A percentile compares a stretch with the other conserved stretches of the same genome.
Evolutionary conservation across 1,140 invertebrate species (phyloP).

Genomic region (Sitodiplosis mosellana): DNA sequence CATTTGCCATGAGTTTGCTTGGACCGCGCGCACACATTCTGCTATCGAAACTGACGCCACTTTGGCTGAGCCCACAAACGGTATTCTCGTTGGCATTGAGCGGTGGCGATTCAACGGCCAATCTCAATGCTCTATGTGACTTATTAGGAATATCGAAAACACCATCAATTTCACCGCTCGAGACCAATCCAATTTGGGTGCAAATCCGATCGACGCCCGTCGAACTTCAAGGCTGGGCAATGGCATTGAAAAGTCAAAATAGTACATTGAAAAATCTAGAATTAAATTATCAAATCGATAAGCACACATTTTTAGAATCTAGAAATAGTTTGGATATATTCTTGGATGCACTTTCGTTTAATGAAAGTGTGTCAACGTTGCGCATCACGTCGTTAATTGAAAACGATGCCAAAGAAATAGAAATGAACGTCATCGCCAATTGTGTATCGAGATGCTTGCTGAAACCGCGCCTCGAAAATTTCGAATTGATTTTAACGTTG

Average conservation of each 20-base stretch:
- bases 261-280: constrained; percentile 29
- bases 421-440: constrained; percentile 25
- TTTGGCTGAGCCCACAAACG: constrained; percentile 28
- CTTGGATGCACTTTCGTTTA: constrained; percentile 25
- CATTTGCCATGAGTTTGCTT: constrained; percentile 29
- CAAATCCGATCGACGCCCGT: constrained; percentile 26
- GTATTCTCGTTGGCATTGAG: constrained; percentile 30
- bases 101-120: constrained; percentile 28
- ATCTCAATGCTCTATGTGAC: constrained; percentile 29
- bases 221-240: constrained; percentile 29
- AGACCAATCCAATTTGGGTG: constrained; percentile 19
- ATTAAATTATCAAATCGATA: constrained; percentile 29
- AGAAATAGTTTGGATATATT: constrained; percentile 20
- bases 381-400: constrained; percentile 29
- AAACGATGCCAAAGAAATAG: constrained; percentile 26
- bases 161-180: constrained; percentile 19
- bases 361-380: constrained; percentile 28
- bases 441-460: constrained; percentile 27
- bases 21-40: constrained; percentile 28
- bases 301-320: constrained; percentile 15
- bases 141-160: constrained; percentile 21
- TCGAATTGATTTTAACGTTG: constrained; percentile 31
- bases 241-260: constrained; percentile 24
- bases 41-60: constrained; percentile 27
- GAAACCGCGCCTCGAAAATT: constrained; percentile 27